phyloP scores from a whole-genome alignment of 2,113 vertebrate genomes.

The Corapipo altera region DNA sequence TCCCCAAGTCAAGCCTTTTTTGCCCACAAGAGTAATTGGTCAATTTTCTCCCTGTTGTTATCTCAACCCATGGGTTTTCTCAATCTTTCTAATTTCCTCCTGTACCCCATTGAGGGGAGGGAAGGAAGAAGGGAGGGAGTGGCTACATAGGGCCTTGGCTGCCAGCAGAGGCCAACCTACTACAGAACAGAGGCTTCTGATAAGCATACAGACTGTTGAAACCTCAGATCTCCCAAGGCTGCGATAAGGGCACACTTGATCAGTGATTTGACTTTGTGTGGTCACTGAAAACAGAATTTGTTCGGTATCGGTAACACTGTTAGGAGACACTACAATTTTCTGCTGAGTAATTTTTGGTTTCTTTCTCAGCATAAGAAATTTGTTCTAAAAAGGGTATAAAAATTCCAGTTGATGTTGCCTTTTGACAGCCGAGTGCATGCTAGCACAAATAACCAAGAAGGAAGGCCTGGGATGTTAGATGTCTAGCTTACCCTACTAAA shows the following conservation, averaged over 20 bases:
- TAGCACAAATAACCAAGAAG: neutral
- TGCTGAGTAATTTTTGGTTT: neutral
- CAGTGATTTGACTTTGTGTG: neutral
- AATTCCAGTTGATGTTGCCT: neutral
- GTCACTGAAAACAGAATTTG: neutral
- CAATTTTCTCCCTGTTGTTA: neutral
- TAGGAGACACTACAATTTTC: neutral
- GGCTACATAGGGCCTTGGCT: neutral
- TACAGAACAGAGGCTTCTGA: neutral
- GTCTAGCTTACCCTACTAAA: neutral
- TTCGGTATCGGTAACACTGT: neutral
- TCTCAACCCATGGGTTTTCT: neutral
- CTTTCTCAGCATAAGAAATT: neutral
- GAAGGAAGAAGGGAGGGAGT: accelerated
- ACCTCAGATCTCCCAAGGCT: neutral
- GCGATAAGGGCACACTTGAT: neutral
- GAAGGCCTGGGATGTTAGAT: neutral
- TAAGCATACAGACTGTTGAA: neutral
- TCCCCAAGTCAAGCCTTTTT: accelerated
- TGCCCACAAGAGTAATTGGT: neutral
- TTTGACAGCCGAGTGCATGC: accelerated
- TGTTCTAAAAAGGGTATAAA: neutral
- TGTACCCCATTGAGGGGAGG: accelerated
- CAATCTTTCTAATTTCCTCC: neutral
- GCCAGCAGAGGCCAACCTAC: neutral